A percentile compares a stretch with the other conserved stretches of the same genome.
Evolutionary conservation across 1,140 invertebrate genomes (phyloP).

Genomic region (Neotoxoptera formosana): DNA sequence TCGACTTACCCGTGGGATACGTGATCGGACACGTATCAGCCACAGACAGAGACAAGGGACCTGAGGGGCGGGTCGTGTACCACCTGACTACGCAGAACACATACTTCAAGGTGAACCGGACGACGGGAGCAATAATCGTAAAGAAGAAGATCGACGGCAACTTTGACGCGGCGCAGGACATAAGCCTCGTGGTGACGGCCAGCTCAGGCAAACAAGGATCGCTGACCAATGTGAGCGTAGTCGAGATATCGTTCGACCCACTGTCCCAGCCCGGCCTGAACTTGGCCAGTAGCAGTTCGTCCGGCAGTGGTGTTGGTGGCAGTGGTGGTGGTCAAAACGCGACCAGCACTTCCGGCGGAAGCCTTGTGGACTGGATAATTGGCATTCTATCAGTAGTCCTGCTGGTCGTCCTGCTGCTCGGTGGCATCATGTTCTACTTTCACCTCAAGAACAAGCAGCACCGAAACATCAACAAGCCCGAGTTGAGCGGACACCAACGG

Average conservation of each 20-base stretch:
- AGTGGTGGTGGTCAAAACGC: constrained; percentile 64
- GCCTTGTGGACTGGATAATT: constrained; percentile 84
- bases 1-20: constrained; percentile 73
- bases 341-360: constrained; percentile 64
- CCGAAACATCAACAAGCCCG: constrained; percentile 80
- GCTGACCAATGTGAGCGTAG: constrained; percentile 82
- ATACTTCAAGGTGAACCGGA: constrained; percentile 90
- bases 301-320: constrained; percentile 59
- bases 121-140: constrained; percentile 85
- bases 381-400: constrained; percentile 84
- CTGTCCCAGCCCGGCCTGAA: constrained; percentile 69
- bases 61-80: constrained; percentile 90
- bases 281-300: constrained; percentile 65
- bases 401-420: constrained; percentile 81
- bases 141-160: constrained; percentile 75
- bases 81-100: constrained; percentile 82
- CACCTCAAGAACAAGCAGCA: constrained; percentile 84
- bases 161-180: constrained; percentile 72
- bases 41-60: constrained; percentile 87
- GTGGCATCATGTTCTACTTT: constrained; percentile 81
- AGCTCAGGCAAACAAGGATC: constrained; percentile 88
- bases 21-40: constrained; percentile 87
- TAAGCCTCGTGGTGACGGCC: constrained; percentile 82
- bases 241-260: constrained; percentile 83
- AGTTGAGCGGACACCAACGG: constrained; percentile 70